A percentile compares a stretch with the other conserved stretches of the same genome.
These are phyloP conservation scores for Chaetorhynchus papuensis DNA, from an alignment of 2,113 vertebrate species.

Conservation along the genomic window DNA sequence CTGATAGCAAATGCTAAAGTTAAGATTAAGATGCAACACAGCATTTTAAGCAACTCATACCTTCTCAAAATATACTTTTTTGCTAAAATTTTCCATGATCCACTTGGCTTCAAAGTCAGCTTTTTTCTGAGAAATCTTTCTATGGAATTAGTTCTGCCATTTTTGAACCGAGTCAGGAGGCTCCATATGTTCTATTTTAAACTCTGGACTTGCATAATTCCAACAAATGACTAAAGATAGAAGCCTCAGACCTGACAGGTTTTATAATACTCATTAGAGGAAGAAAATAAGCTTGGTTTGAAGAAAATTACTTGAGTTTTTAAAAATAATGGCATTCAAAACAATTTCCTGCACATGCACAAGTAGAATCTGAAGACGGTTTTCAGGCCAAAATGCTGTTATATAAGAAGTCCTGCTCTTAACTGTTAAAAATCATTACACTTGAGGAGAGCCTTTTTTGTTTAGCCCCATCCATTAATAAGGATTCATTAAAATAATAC, in stretches of 20 bases:
- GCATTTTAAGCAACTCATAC: constrained; percentile 34
- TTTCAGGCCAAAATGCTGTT: not conserved
- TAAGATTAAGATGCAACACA: constrained; percentile 41
- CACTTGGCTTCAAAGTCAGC: constrained; percentile 40
- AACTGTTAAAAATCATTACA: not conserved
- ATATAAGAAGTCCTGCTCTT: not conserved
- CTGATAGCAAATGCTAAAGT: constrained; percentile 48
- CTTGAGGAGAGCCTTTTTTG: constrained; percentile 13
- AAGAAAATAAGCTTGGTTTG: constrained; percentile 26
- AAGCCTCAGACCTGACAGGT: constrained; percentile 18
- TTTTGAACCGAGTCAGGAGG: constrained; percentile 44
- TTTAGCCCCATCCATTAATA: constrained; percentile 34
- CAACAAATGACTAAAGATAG: constrained; percentile 37
- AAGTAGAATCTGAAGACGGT: not conserved
- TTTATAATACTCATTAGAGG: constrained; percentile 42
- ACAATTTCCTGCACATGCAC: not conserved
- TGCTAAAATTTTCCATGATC: constrained; percentile 53
- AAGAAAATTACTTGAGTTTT: constrained; percentile 32
- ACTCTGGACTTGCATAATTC: constrained; percentile 47
- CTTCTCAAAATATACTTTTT: constrained; percentile 46
- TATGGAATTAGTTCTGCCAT: constrained; percentile 58
- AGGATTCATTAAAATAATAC: constrained; percentile 60
- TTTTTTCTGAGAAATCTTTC: constrained; percentile 42
- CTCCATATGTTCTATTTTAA: constrained; percentile 48
- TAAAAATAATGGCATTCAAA: constrained; percentile 7